Conservation (phyloP, 1,140 invertebrate genomes). For the Eulimnadia texana region DNA sequence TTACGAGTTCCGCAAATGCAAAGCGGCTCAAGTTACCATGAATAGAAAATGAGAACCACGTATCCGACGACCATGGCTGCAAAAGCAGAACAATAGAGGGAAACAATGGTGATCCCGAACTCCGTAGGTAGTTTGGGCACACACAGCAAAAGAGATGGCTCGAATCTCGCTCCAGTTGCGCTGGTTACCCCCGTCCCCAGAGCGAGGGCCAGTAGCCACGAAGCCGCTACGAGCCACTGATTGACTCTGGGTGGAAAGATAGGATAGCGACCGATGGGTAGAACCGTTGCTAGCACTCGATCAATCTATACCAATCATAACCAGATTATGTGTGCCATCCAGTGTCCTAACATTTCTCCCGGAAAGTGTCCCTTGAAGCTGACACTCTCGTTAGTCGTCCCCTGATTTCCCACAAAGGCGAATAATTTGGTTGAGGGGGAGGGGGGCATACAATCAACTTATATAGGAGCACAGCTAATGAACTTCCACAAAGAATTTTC, state of each 20-base stretch:
- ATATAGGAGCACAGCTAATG: too few relatives aligned
- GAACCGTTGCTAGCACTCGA: slow-evolving; percentile 24
- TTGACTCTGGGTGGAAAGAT: slow-evolving; percentile 9
- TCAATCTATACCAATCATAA: slow-evolving; percentile 22
- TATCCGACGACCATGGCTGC: slow-evolving; percentile 24
- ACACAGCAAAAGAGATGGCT: slow-evolving; percentile 26
- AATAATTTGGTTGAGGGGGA: too few relatives aligned
- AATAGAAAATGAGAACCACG: slow-evolving; percentile 21
- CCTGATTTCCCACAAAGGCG: too few relatives aligned
- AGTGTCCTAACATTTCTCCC: too few relatives aligned
- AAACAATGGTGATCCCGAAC: slow-evolving; percentile 26
- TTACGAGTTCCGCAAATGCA: too few relatives aligned
- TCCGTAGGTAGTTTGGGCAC: slow-evolving; percentile 25
- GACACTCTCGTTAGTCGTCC: too few relatives aligned
- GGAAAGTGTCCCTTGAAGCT: too few relatives aligned
- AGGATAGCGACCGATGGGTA: slow-evolving; percentile 24
- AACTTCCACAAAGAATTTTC: too few relatives aligned
- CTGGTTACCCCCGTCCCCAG: slow-evolving; percentile 22
- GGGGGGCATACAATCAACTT: too few relatives aligned
- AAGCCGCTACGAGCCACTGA: slow-evolving; percentile 18
- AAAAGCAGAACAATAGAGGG: slow-evolving; percentile 25
- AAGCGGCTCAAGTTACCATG: slow-evolving; percentile 9
- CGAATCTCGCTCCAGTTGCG: slow-evolving; percentile 23
- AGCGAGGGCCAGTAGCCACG: slow-evolving; percentile 23
- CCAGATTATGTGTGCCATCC: too few relatives aligned